Percentiles rank a stretch among this genome's conserved stretches.
Conservation (phyloP, 1,140 invertebrate genomes). For the Bombus turneri region DNA sequence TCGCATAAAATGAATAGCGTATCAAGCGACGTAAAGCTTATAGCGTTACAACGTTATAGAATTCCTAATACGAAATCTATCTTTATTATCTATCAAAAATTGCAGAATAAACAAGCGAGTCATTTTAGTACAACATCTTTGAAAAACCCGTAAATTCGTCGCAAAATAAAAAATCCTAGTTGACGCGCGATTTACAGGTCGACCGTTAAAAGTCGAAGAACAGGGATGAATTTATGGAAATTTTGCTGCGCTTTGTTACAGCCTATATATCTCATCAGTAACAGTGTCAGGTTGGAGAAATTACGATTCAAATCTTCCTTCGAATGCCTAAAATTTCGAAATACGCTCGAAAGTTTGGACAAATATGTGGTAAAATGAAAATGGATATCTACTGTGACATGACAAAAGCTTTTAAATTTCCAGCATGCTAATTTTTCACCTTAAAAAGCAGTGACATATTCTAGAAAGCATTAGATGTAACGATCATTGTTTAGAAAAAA, state of each 20-base stretch:
- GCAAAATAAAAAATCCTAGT: not conserved
- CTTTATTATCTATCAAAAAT: not conserved
- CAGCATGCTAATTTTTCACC: too few relatives aligned
- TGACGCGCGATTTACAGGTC: not conserved
- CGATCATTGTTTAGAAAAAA: too few relatives aligned
- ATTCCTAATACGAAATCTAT: not conserved
- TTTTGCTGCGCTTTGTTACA: not conserved
- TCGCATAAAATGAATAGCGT: not conserved
- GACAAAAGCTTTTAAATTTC: too few relatives aligned
- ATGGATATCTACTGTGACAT: too few relatives aligned
- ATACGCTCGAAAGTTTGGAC: not conserved
- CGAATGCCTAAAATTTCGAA: not conserved
- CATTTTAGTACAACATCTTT: not conserved
- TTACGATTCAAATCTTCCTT: not conserved
- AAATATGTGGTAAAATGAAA: not conserved
- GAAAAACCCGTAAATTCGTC: not conserved
- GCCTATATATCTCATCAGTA: not conserved
- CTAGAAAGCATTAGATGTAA: too few relatives aligned
- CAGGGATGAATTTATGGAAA: not conserved
- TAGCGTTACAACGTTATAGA: not conserved
- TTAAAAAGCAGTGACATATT: too few relatives aligned
- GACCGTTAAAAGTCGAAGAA: not conserved
- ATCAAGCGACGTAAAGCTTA: not conserved
- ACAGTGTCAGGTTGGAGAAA: not conserved
- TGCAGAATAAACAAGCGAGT: not conserved